Evolutionary conservation across 1,140 invertebrate species (phyloP).

Genomic region (Ostrea denselamellosa): DNA sequence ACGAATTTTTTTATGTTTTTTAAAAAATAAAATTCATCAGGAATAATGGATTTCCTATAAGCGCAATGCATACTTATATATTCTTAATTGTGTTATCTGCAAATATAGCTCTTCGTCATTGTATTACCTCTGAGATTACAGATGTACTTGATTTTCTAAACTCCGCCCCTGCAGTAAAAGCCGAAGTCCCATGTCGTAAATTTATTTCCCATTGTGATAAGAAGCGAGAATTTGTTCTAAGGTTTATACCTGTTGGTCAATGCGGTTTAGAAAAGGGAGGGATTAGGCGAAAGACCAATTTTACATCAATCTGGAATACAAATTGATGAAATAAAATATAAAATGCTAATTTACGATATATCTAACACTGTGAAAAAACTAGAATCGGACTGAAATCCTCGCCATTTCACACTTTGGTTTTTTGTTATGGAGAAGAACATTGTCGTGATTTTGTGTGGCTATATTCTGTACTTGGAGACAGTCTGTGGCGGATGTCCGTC

Average conservation of each 20-base stretch:
- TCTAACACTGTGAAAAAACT: not conserved
- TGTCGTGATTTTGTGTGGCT: not conserved
- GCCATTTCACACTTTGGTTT: not conserved
- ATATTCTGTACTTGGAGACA: not conserved
- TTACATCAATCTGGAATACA: conserved; percentile 9
- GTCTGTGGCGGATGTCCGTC: not conserved
- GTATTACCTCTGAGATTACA: not conserved
- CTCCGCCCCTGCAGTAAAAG: conserved; percentile 7
- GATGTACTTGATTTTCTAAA: not conserved
- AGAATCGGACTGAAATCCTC: not conserved
- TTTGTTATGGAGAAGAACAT: not conserved
- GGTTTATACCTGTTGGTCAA: conserved; percentile 14
- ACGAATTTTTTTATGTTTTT: too few relatives aligned
- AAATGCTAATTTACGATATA: conserved; percentile 18
- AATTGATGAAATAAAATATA: conserved; percentile 27
- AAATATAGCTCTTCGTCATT: not conserved
- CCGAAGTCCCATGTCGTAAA: conserved; percentile 7
- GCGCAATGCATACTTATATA: too few relatives aligned
- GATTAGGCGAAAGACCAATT: conserved; percentile 29
- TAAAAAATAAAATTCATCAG: too few relatives aligned
- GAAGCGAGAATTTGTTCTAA: not conserved
- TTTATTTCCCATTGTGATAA: conserved; percentile 9
- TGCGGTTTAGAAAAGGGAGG: not conserved
- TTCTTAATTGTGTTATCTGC: too few relatives aligned
- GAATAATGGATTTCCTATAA: too few relatives aligned